These are phyloP conservation scores for Agelas oroides DNA, from an alignment of 37 sponge, comb jelly and placozoan genomes.

Conservation along the genomic window DNA sequence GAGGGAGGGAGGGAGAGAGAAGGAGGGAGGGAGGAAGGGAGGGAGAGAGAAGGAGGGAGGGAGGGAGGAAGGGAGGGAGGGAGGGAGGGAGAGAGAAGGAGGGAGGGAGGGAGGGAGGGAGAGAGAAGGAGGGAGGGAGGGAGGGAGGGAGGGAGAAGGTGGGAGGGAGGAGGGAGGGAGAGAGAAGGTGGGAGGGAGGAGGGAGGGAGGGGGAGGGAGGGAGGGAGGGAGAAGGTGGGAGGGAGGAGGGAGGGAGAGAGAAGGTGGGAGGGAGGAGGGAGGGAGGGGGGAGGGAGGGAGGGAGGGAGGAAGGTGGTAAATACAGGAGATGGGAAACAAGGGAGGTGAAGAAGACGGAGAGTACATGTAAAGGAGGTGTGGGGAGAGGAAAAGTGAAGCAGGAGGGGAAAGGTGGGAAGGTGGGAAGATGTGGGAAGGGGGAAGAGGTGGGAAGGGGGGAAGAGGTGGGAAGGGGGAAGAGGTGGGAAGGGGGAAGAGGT, in stretches of 20 bases:
- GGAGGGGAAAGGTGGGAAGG: conserved; percentile 80
- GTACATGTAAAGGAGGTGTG: too few species aligned
- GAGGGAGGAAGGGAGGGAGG: neutral
- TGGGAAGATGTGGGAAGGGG: neutral
- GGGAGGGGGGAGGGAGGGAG: too few species aligned
- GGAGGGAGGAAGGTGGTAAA: neutral
- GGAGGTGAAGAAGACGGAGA: conserved; percentile 60
- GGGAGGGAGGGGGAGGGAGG: too few species aligned
- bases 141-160: too few species aligned
- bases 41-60: neutral
- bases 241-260: conserved; percentile 62
- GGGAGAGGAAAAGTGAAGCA: conserved; percentile 70
- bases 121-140: too few species aligned
- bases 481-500: conserved; percentile 26
- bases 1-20: conserved; percentile 2
- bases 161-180: too few species aligned
- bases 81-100: conserved; percentile 16
- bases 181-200: too few species aligned
- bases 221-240: conserved; percentile 31
- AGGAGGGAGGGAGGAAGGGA: neutral
- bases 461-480: conserved; percentile 69
- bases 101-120: neutral
- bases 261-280: too few species aligned
- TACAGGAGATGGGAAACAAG: conserved; percentile 70
- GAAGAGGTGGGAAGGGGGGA: neutral